phyloP scores from a whole-genome alignment of 2,797 vertebrate species.

The Prunella strophiata region DNA sequence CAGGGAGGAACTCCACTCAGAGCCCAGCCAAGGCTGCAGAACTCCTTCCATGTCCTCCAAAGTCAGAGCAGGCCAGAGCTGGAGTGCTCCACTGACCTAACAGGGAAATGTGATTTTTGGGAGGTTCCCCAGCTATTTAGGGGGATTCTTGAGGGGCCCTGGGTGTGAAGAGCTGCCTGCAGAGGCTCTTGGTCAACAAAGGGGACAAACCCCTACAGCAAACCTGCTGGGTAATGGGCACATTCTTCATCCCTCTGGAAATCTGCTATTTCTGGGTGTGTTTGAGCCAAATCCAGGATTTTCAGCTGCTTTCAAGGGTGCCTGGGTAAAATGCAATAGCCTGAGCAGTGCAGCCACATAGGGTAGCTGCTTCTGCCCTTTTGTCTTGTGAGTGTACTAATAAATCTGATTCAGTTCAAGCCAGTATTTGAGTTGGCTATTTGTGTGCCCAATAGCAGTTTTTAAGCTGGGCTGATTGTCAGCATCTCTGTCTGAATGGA shows the following conservation, averaged over 20 bases:
- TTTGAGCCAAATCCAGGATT: not conserved
- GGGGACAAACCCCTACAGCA: not conserved
- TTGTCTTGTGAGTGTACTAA: not conserved
- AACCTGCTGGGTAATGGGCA: not conserved
- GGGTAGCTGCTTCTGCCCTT: not conserved
- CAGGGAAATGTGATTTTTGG: not conserved
- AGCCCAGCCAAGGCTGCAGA: slow-evolving; percentile 4
- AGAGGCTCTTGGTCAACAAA: not conserved
- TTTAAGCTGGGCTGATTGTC: not conserved
- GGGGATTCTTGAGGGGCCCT: fast-evolving
- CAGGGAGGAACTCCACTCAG: slow-evolving; percentile 22
- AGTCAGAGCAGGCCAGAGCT: not conserved
- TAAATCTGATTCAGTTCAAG: not conserved
- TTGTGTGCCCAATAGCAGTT: not conserved
- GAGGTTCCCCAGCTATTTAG: not conserved
- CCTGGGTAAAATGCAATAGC: not conserved
- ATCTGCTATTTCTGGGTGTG: not conserved
- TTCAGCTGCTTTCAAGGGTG: not conserved
- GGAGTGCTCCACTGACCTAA: not conserved
- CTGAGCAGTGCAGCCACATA: not conserved
- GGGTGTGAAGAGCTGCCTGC: fast-evolving
- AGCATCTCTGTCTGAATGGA: not conserved
- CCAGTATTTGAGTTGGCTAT: not conserved
- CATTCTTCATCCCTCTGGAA: not conserved
- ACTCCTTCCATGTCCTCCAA: slow-evolving; percentile 7